Evolutionary conservation across 2,888 invertebrate species (phyloP), one percentile per base, ranked within the genome.

Genomic region (Pristionchus entomophagus): DNA sequence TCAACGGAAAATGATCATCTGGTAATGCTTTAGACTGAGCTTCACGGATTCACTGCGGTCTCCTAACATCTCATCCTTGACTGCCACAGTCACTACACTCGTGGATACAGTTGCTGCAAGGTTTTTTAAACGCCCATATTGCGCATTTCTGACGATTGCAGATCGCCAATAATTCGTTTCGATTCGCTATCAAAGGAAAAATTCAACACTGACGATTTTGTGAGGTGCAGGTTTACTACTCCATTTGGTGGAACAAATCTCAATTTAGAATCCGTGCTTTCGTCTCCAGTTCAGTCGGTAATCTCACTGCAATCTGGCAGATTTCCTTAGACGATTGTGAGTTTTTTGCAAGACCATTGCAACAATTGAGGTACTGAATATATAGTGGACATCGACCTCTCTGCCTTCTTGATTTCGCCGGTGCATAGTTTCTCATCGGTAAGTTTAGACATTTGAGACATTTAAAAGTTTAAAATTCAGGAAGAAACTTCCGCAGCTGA

Each of bases 171-270:
- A 29, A 56, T 81, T 49, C 51, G 41, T 0, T 81, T 81, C 38
- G 53, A 81, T 10, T 32, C 81, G 3, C 56, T 81, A 6, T 22
- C 35, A 1, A 56, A 51, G 56, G 81, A 51, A 10, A 81, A 81
- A 22, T 35, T 81, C 53, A 81, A 81, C n/a, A 56, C 41, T 6
- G 81, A 81, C 38, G 53, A 81, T n/a, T 81, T 81, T 56, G 41
- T 81, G 12, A 81, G 81, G 81, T 81, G 4, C 4, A 22, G n/a
- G 14, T 73, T 26, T 22, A 26, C 29, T 59, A 12, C 59, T 45
- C 8, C 14, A 10, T 14, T 45, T 14, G 6, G 45, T 45, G 8
- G 45, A 45, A 45, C n/a, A n/a, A 45, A 45, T 45, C 45, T 10
- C 45, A 45, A 45, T 45, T 59, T 19, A 83, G 83, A 49, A 83